These are phyloP conservation scores for Cheirogaleus medius DNA, from an alignment of 2,113 vertebrate genomes.

Conservation along the genomic window DNA sequence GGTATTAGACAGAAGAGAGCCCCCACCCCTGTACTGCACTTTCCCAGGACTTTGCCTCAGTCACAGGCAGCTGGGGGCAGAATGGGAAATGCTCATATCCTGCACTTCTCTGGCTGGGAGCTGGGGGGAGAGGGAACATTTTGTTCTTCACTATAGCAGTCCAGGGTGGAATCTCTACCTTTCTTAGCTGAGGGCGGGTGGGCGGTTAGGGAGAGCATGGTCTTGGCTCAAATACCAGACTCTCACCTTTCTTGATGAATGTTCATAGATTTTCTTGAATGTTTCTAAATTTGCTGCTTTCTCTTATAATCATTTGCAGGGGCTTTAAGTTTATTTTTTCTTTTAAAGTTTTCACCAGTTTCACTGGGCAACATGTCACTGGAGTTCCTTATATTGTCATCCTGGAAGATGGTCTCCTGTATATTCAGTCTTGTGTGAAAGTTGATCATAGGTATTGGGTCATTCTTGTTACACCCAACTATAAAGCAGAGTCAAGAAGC, in stretches of 20 bases:
- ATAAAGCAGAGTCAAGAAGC: too few relatives aligned
- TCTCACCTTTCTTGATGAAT: neutral
- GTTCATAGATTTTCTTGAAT: neutral
- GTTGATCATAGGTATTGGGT: too few relatives aligned
- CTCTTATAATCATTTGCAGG: neutral
- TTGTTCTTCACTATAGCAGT: neutral
- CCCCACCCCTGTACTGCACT: neutral
- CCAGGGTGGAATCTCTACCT: neutral
- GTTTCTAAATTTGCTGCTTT: neutral
- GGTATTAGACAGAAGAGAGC: neutral
- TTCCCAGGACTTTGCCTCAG: neutral
- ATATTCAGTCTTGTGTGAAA: neutral
- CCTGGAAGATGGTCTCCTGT: neutral
- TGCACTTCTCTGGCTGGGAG: neutral
- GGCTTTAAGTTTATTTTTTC: neutral
- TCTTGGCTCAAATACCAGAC: neutral
- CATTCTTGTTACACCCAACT: too few relatives aligned
- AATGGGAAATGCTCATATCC: neutral
- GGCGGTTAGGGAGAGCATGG: too few relatives aligned
- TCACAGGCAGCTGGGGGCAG: neutral
- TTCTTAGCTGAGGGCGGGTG: neutral
- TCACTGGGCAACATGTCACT: neutral
- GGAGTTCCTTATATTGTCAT: neutral
- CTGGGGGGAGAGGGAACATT: neutral
- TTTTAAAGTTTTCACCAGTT: neutral